These are phyloP conservation scores for Nannoperca australis DNA, from an alignment of 2,797 vertebrate genomes.

Conservation along the genomic window DNA sequence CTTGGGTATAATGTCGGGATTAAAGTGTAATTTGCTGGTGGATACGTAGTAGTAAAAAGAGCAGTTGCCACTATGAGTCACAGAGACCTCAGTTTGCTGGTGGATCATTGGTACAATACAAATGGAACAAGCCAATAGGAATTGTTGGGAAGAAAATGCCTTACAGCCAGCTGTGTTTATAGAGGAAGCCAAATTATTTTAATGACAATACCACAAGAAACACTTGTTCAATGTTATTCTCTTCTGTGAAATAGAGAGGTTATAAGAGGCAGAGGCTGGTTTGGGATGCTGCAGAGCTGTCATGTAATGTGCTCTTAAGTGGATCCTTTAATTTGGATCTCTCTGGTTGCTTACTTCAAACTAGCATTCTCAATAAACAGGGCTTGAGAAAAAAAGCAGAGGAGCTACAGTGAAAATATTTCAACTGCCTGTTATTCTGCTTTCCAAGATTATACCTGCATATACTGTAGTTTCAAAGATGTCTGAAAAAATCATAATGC, in stretches of 20 bases:
- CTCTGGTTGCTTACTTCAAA: conserved; percentile 8
- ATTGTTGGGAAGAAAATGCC: conserved; percentile 12
- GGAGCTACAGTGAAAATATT: neutral
- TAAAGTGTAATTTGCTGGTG: conserved; percentile 31
- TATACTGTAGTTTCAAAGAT: neutral
- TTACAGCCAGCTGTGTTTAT: neutral
- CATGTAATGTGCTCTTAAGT: conserved; percentile 15
- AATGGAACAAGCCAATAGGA: conserved; percentile 3
- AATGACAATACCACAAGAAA: conserved; percentile 9
- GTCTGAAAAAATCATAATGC: conserved; percentile 2
- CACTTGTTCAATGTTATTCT: neutral
- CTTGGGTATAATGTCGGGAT: conserved; percentile 8
- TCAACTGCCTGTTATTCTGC: neutral
- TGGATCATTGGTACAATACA: neutral
- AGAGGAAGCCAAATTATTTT: conserved; percentile 7
- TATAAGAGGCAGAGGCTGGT: conserved; percentile 9
- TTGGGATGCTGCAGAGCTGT: conserved; percentile 23
- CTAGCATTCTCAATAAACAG: conserved; percentile 4
- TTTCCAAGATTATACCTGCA: neutral
- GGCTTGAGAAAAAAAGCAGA: neutral
- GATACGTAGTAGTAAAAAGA: conserved; percentile 4
- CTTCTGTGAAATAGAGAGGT: neutral
- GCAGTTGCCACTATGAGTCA: conserved; percentile 45
- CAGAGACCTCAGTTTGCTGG: conserved; percentile 21
- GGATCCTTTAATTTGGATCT: conserved; percentile 23